Evolutionary conservation across 2,888 invertebrate species (phyloP).

Genomic region (Hartigia nigra): DNA sequence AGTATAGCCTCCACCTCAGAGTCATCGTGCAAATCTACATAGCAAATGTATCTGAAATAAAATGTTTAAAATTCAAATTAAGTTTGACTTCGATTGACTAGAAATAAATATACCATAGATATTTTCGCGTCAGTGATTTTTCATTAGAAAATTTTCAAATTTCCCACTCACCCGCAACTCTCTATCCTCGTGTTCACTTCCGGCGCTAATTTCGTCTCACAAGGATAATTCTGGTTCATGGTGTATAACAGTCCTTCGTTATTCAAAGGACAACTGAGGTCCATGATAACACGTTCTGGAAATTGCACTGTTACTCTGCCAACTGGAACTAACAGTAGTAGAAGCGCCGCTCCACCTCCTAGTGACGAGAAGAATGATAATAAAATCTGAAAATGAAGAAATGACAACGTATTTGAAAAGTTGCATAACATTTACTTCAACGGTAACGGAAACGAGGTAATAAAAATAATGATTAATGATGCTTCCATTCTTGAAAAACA

Average conservation of each 20-base stretch:
- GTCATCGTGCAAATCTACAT: constrained; percentile 55
- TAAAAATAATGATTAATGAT: background rate
- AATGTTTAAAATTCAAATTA: background rate
- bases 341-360: constrained; percentile 75
- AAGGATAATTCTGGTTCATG: constrained; percentile 52
- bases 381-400: constrained; percentile 69
- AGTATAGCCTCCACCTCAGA: constrained; percentile 67
- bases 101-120: background rate
- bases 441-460: background rate
- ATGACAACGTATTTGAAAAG: background rate
- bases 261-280: constrained; percentile 68
- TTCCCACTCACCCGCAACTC: constrained; percentile 56
- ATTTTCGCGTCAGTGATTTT: background rate
- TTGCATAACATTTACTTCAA: background rate
- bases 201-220: constrained; percentile 46
- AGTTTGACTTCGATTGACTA: background rate
- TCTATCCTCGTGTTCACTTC: constrained; percentile 48
- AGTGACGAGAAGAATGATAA: constrained; percentile 76
- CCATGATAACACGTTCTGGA: constrained; percentile 72
- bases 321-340: constrained; percentile 77
- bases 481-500: background rate
- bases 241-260: constrained; percentile 46
- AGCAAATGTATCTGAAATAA: constrained; percentile 70
- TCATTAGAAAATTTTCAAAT: background rate
- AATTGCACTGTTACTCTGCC: constrained; percentile 76